Base-by-base conservation (phyloP, 2,888 invertebrate genomes). In the Chrysolina americana region DNA sequence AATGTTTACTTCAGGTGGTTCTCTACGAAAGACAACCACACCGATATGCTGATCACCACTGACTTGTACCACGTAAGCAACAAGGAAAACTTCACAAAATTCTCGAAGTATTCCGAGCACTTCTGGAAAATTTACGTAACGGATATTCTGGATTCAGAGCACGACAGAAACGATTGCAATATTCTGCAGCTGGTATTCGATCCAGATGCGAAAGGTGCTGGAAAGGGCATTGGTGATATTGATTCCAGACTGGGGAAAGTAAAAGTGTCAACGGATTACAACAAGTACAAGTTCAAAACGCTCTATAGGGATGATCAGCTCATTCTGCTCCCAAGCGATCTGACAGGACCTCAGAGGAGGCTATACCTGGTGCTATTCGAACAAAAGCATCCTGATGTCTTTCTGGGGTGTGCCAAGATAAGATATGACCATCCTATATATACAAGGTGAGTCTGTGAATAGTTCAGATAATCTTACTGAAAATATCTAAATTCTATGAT, bases 91-190 rank as follows among this genome's bases (percentile, higher is more conserved):
- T 90, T 89, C 1, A 85, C 89, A 4, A 89, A 89, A 28, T 76
- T 89, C 50, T 81, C 86, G 1, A 89, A 89, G 65, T 92, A 90
- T 66, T 94, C 95, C 0, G 91, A 94, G 84, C 96, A 97, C 85
- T 91, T 92, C 71, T 97, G 97, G 97, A 95, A 96, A 85, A 92
- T 97, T 70, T 96, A 93, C 84, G 95, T 95, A 21, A 97, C 97
- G 0, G 97, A 97, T 84, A 94, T 96, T 78, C 92, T 96, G 62
- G 95, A 96, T 83, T 90, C 93, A 0, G 93, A 91, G 79, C 91
- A 91, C 81, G 93, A 93, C 66, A 91, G 92, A 76, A 90, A 92
- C 15, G 93, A 95, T 83, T 97, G 97, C 86, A 94, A 97, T 86
- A 94, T 95, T 75, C 89, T 97, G 8, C 96, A 96, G 86, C 88